These are phyloP conservation scores for Pentamera pediparva DNA, from an alignment of 53 echinoderm and acorn worm genomes.

Conservation along the genomic window DNA sequence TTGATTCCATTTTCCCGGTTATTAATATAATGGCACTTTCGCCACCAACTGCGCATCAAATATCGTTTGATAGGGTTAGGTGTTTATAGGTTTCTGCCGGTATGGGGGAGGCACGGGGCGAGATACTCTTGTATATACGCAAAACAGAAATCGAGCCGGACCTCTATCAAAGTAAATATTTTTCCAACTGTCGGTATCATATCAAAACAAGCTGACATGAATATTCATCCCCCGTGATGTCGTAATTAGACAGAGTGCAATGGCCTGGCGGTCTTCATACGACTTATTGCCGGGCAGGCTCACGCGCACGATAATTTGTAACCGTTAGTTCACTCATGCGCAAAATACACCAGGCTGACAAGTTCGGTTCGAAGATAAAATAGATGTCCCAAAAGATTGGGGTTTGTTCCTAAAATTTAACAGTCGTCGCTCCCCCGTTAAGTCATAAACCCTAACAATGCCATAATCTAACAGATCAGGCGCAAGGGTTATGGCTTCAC, in stretches of 20 bases:
- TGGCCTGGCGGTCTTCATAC: background rate
- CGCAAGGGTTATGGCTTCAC: too few species aligned
- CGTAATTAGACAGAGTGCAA: constrained; percentile 6
- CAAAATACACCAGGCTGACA: too few species aligned
- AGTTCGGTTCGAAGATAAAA: too few species aligned
- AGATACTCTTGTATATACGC: background rate
- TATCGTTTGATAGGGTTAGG: constrained; percentile 8
- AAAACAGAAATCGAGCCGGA: constrained; percentile 18
- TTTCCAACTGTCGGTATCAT: constrained; percentile 36
- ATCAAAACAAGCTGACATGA: constrained; percentile 23
- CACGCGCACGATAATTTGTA: background rate
- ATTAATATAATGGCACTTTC: constrained; percentile 41
- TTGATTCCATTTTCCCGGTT: constrained; percentile 39
- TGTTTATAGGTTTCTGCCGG: background rate
- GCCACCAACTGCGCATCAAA: constrained; percentile 26
- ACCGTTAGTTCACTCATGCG: too few species aligned
- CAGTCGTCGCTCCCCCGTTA: too few species aligned
- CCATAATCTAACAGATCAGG: too few species aligned
- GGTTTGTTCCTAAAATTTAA: too few species aligned
- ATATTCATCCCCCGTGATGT: background rate
- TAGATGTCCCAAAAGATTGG: too few species aligned
- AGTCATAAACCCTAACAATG: too few species aligned
- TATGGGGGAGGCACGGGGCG: background rate
- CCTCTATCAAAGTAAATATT: constrained; percentile 35
- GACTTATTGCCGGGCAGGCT: background rate